Evolutionary conservation across 2,888 invertebrate species (phyloP), one percentile per base, ranked within the genome.

Genomic region (Epinotia brunnichana): DNA sequence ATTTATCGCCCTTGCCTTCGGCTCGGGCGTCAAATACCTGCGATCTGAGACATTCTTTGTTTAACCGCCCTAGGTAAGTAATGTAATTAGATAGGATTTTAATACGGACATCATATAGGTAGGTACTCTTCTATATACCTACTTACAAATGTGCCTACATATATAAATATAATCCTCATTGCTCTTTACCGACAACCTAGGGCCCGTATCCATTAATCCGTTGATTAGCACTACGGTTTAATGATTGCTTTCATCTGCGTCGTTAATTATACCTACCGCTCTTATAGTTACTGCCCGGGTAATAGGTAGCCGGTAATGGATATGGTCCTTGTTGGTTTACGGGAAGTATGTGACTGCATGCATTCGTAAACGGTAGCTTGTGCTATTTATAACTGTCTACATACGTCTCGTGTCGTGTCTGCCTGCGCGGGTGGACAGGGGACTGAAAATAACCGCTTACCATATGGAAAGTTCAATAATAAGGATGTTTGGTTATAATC

Each of bases 201-300:
- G 10, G 67, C 60, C 64, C 66, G 61, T 41, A 82, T 80, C 84
- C 86, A 85, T 88, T 85, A 87, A 77, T 83, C 80, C 81, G 84
- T 88, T 89, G 87, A 89, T 90, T 90, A 90, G 87, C 85, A 84
- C 86, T 83, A 81, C 75, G 82, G 78, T 85, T 89, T 90, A 87
- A 90, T 87, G 88, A 86, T 87, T 84, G 85, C 87, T 87, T 83
- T 83, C 84, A 82, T 84, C 82, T 78, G 77, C 80, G 85, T 56
- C 41, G 62, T 73, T 89, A 89, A 90, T 90, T 90, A 88, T 85
- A 85, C 84, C 78, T 78, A 77, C 77, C 81, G 78, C 80, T 80
- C 76, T 77, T 69, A 77, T 76, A 78, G 83, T 87, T 83, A 88
- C 81, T 76, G 78, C 79, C 76, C 63, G 75, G 73, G 77, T 83